Base-by-base conservation (phyloP, 1,140 invertebrate genomes). In the Drosophila erecta region DNA sequence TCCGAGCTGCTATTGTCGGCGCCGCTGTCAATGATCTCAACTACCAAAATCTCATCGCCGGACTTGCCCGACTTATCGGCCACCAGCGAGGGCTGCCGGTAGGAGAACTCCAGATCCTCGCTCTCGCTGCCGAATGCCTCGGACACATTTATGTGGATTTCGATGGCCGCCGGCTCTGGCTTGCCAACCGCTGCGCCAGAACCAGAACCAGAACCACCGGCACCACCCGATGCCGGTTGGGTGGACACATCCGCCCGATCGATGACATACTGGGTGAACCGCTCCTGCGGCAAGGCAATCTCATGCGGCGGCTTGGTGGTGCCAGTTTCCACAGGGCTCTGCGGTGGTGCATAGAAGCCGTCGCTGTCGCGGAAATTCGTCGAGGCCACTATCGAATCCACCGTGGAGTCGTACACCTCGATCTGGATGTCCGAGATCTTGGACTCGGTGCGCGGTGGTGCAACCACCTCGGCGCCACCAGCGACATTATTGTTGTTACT, bases 371-470 rank as follows among this genome's bases (percentile, higher is more conserved):
- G 79, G 51, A 91, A 91, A 50, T 91, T 91, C 0, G 90, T 91
- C 0, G 90, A 90, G 2, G 90, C 83, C 41, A 91, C 80, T 6
- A 91, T 91, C 3, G 90, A 91, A 17, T 91, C 90, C 33, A 91
- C 76, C 0, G 90, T 91, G 6, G 90, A 91, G 47, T 92, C 90
- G 4, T 92, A 92, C 0, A 92, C 90, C n/a, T 92, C 90, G 8
- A 92, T 91, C 56, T 92, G 90, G 20, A 92, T 92, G 27, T 92
- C 90, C 1, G 90, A 91, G 27, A 92, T 92, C 56, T 90, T 91
- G 11, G 90, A 92, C 17, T 92, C 90, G 7, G 73, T 90, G 24
- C 81, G 89, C 3, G 66, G 66, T 20, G 70, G 57, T 44, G 53
- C 41, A 30, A 15, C 33, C 27, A 43, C 11, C 37, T 75, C 53